These are phyloP conservation scores for Hippocampus kuda DNA, from an alignment of 2,797 vertebrate genomes.

Conservation along the genomic window DNA sequence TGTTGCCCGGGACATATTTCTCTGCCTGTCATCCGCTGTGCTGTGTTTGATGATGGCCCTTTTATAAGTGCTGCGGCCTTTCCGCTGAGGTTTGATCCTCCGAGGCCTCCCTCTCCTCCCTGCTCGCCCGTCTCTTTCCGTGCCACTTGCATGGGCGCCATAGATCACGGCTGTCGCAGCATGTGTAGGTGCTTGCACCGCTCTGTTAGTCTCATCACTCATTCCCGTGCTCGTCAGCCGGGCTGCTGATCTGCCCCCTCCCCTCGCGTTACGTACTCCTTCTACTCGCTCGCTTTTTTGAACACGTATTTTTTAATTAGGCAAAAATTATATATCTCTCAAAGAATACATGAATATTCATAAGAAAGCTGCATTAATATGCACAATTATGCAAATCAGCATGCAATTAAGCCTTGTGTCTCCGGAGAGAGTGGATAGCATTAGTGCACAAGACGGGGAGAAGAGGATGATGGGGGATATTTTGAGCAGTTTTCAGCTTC, in stretches of 20 bases:
- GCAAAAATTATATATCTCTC: constrained; percentile 71
- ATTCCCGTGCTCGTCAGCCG: constrained; percentile 60
- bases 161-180: constrained; percentile 74
- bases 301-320: constrained; percentile 84
- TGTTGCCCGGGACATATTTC: neutral
- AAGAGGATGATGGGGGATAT: constrained; percentile 71
- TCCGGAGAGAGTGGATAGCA: constrained; percentile 75
- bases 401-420: constrained; percentile 87
- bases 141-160: constrained; percentile 68
- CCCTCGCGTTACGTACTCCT: constrained; percentile 6
- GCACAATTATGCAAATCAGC: constrained; percentile 96
- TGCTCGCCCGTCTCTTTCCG: constrained; percentile 59
- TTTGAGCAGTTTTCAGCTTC: constrained; percentile 72
- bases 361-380: constrained; percentile 85
- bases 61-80: constrained; percentile 40
- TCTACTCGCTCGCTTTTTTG: constrained; percentile 46
- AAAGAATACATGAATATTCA: constrained; percentile 88
- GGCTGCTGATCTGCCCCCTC: constrained; percentile 62
- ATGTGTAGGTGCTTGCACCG: constrained; percentile 74
- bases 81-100: constrained; percentile 51
- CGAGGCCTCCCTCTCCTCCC: constrained; percentile 53
- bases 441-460: constrained; percentile 74
- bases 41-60: constrained; percentile 16
- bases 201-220: constrained; percentile 78
- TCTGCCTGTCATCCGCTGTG: neutral